A percentile compares a stretch with the other conserved stretches of the same genome.
phyloP scores from a whole-genome alignment of 2,113 vertebrate species.

The Pan paniscus region DNA sequence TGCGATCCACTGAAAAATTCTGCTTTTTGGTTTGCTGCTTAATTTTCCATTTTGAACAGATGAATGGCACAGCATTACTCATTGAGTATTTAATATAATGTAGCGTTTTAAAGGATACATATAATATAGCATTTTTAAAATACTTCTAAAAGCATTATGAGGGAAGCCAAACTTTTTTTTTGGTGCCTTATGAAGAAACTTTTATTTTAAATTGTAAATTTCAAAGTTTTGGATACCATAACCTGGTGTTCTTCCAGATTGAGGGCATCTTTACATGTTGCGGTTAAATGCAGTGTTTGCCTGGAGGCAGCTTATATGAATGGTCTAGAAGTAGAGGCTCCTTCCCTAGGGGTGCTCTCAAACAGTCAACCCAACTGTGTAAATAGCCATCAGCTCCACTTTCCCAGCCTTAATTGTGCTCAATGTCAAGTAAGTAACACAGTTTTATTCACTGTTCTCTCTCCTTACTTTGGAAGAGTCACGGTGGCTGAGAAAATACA shows the following conservation, averaged over 20 bases:
- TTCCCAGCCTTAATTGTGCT: not conserved
- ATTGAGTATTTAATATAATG: not conserved
- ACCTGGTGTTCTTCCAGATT: not conserved
- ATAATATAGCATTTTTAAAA: not conserved
- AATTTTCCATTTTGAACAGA: not conserved
- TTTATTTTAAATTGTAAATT: not conserved
- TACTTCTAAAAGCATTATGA: not conserved
- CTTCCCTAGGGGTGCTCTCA: not conserved
- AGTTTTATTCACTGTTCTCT: not conserved
- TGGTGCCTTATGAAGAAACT: not conserved
- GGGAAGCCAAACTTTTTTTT: not conserved
- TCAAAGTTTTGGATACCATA: constrained; percentile 1
- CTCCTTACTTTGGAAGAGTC: not conserved
- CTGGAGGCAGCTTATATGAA: not conserved
- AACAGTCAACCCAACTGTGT: not conserved
- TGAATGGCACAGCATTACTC: not conserved
- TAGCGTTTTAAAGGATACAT: not conserved
- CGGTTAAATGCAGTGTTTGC: not conserved
- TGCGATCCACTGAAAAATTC: not conserved
- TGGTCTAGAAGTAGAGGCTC: not conserved
- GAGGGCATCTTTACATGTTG: not conserved
- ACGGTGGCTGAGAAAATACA: not conserved
- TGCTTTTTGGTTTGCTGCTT: not conserved
- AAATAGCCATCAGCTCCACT: not conserved
- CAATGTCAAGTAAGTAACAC: not conserved